phyloP scores from a whole-genome alignment of 1,140 invertebrate genomes.

The Apis laboriosa region DNA sequence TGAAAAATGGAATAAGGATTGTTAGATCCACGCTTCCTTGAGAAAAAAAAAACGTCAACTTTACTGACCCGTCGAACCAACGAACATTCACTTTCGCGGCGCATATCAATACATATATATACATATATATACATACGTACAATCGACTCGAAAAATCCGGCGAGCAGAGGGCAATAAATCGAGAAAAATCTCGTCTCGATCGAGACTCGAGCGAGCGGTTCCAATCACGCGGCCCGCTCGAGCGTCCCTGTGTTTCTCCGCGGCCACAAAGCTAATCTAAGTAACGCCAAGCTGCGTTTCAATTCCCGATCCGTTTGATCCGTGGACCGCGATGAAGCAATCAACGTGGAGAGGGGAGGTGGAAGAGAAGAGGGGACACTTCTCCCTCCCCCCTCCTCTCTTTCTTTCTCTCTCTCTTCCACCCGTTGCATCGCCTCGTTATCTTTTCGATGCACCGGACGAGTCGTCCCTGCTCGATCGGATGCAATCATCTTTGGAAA shows the following conservation, averaged over 20 bases:
- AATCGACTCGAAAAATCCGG: background rate
- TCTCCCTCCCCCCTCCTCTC: background rate
- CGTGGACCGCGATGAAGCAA: conserved; percentile 23
- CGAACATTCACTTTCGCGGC: too few relatives aligned
- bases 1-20: too few relatives aligned
- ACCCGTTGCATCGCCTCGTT: background rate
- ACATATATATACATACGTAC: too few relatives aligned
- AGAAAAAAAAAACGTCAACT: too few relatives aligned
- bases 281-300: conserved; percentile 38
- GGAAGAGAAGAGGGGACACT: too few relatives aligned
- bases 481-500: conserved; percentile 34
- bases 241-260: background rate
- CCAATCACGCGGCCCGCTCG: background rate
- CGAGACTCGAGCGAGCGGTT: background rate
- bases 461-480: background rate
- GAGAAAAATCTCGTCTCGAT: background rate
- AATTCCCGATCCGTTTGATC: conserved; percentile 39
- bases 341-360: background rate
- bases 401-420: too few relatives aligned
- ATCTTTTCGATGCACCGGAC: background rate
- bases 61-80: too few relatives aligned
- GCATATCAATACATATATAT: too few relatives aligned
- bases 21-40: too few relatives aligned
- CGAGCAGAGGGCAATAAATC: background rate
- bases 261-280: conserved; percentile 33